These are phyloP conservation scores for Atta cephalotes DNA, from an alignment of 1,140 invertebrate genomes.

Conservation along the genomic window DNA sequence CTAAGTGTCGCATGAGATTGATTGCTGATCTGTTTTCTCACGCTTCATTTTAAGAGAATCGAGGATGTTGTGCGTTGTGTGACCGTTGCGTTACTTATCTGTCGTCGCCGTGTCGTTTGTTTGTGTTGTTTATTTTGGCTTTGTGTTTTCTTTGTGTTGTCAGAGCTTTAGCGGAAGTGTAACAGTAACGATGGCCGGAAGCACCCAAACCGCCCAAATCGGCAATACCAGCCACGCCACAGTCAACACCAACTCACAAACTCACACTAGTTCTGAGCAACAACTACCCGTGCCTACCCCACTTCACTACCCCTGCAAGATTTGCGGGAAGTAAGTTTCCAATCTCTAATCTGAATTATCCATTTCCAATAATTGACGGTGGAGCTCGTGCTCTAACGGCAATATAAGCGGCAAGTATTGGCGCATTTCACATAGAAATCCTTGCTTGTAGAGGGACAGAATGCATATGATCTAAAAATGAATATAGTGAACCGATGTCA, in stretches of 20 bases:
- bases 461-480: slow-evolving; percentile 25
- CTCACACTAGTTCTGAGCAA: slow-evolving; percentile 87
- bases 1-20: slow-evolving; percentile 85
- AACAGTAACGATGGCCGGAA: slow-evolving; percentile 90
- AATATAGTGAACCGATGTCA: slow-evolving; percentile 19
- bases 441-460: slow-evolving; percentile 54
- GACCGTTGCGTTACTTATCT: slow-evolving; percentile 77
- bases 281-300: slow-evolving; percentile 86
- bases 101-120: slow-evolving; percentile 81
- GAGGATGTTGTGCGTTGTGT: slow-evolving; percentile 78
- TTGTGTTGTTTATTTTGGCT: slow-evolving; percentile 87
- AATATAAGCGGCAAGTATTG: slow-evolving; percentile 72
- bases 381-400: slow-evolving; percentile 51
- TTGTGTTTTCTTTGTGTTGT: slow-evolving; percentile 87
- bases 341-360: slow-evolving; percentile 84
- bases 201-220: slow-evolving; percentile 91
- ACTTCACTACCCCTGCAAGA: slow-evolving; percentile 95
- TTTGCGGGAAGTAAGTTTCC: slow-evolving; percentile 98
- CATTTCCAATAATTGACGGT: slow-evolving; percentile 74
- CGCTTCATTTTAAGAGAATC: slow-evolving; percentile 71
- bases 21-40: slow-evolving; percentile 78
- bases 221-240: slow-evolving; percentile 85
- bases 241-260: slow-evolving; percentile 88
- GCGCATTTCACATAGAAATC: slow-evolving; percentile 47
- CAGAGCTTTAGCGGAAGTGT: slow-evolving; percentile 94